Conservation (phyloP, 2,888 invertebrate genomes). For the Eucera pruinosa region DNA sequence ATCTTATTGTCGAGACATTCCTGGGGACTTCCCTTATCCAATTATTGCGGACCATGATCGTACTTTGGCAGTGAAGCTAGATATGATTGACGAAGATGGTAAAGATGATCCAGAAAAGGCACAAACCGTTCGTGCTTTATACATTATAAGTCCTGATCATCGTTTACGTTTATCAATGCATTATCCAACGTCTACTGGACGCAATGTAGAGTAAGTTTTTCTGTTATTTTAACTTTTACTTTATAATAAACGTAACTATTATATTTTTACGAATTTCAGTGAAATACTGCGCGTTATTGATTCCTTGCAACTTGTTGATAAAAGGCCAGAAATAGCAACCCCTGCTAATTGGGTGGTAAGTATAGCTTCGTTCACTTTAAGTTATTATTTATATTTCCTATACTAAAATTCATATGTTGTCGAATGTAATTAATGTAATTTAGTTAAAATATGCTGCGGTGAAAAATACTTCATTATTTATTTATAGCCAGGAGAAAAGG, state of each 20-base stretch:
- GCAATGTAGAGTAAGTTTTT: constrained; percentile 91
- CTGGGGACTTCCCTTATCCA: constrained; percentile 91
- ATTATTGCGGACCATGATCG: constrained; percentile 92
- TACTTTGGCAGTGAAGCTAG: constrained; percentile 89
- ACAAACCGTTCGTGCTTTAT: constrained; percentile 90
- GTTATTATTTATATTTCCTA: not conserved
- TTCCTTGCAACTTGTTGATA: constrained; percentile 91
- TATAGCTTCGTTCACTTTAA: constrained; percentile 49
- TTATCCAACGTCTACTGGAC: constrained; percentile 93
- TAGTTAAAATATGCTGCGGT: not conserved
- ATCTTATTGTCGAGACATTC: constrained; percentile 89
- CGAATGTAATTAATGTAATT: not conserved
- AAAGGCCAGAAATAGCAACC: constrained; percentile 90
- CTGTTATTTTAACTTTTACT: not conserved
- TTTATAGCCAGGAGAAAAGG: constrained; percentile 89
- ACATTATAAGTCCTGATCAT: constrained; percentile 92
- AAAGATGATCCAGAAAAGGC: constrained; percentile 88
- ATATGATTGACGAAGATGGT: constrained; percentile 92
- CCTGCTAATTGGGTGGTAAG: constrained; percentile 94
- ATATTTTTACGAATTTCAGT: constrained; percentile 83
- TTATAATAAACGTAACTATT: not conserved
- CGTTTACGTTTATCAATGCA: constrained; percentile 92
- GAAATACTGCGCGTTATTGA: constrained; percentile 94
- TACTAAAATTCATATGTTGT: too few species aligned
- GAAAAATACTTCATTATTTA: not conserved